phyloP scores from a whole-genome alignment of 2,113 vertebrate genomes.

The Panthera tigris region DNA sequence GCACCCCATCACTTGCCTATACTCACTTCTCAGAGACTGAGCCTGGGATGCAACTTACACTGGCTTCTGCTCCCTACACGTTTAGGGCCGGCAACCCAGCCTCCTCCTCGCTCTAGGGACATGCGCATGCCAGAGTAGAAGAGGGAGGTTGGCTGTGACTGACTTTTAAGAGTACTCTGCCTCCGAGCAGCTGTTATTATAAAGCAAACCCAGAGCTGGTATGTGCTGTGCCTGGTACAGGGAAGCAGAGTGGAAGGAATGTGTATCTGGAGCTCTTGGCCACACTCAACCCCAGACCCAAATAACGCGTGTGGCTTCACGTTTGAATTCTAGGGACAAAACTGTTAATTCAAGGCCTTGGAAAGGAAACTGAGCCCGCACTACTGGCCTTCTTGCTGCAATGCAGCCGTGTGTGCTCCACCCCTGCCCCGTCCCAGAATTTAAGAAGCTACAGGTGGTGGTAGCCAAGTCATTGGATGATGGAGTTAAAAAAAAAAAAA shows the following conservation, averaged over 20 bases:
- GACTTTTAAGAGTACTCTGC: not conserved
- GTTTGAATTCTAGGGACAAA: not conserved
- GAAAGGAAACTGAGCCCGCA: not conserved
- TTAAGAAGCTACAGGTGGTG: slow-evolving; percentile 31
- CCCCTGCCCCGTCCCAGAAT: not conserved
- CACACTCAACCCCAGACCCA: not conserved
- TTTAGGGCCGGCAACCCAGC: not conserved
- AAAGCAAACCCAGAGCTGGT: not conserved
- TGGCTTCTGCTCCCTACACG: not conserved
- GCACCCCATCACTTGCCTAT: not conserved
- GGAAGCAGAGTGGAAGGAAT: not conserved
- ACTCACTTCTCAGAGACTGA: not conserved
- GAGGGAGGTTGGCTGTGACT: not conserved
- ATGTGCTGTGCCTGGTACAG: too few species aligned
- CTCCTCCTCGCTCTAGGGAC: not conserved
- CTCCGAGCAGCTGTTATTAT: not conserved
- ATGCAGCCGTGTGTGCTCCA: not conserved
- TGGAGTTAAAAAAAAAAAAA: not conserved
- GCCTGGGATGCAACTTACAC: not conserved
- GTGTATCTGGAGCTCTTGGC: not conserved
- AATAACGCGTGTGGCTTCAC: not conserved
- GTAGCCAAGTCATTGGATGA: not conserved
- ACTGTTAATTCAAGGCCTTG: not conserved
- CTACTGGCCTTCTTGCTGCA: not conserved
- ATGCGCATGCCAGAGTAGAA: not conserved